Conservation (phyloP, 2,888 invertebrate genomes). For the Mythimna ferrago region DNA sequence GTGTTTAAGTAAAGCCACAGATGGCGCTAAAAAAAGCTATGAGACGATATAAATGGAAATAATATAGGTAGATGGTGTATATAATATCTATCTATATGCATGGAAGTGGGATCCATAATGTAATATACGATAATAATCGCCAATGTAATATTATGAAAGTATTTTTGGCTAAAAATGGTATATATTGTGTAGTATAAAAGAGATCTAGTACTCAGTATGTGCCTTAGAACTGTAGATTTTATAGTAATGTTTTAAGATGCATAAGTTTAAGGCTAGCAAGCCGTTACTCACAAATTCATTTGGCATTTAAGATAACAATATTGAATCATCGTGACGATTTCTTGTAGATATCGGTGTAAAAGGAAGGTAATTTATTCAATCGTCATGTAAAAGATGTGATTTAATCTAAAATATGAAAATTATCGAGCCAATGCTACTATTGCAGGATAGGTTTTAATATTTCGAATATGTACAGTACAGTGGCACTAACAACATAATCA, state of each 20-base stretch:
- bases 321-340: too few relatives aligned
- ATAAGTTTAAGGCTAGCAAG: too few relatives aligned
- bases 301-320: too few relatives aligned
- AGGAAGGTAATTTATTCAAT: too few relatives aligned
- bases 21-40: constrained; percentile 37
- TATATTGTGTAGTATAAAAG: background rate
- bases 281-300: too few relatives aligned
- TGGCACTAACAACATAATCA: too few relatives aligned
- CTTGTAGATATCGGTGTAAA: too few relatives aligned
- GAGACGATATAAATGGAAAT: background rate
- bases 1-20: constrained; percentile 21
- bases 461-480: background rate
- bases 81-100: background rate
- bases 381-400: too few relatives aligned
- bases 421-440: background rate
- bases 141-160: background rate
- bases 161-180: background rate
- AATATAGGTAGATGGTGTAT: background rate
- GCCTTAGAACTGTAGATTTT: too few relatives aligned
- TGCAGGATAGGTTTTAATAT: background rate
- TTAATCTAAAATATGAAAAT: background rate
- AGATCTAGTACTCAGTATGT: background rate
- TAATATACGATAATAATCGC: background rate
- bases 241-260: background rate
- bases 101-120: background rate